Evolutionary conservation across 2,113 vertebrate genomes (phyloP), one percentile per base, ranked within the genome.

Genomic region (Gavialis gangeticus): DNA sequence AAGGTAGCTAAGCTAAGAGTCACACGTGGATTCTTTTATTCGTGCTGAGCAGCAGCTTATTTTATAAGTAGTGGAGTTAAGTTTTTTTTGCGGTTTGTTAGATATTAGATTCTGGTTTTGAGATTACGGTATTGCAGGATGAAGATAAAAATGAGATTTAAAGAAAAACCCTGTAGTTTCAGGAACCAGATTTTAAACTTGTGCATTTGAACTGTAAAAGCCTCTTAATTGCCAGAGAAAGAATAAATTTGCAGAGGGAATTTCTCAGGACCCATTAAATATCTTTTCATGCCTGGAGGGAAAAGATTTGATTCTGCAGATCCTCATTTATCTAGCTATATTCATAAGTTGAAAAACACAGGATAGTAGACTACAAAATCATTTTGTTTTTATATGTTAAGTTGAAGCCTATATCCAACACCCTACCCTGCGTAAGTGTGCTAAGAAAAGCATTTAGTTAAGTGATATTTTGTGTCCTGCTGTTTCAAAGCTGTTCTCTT

Each of bases 1-100:
- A 99, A 99, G 98, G 99, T 99, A 95, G 96, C 57, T 57, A 10
- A 59, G 12, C 1, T 46, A 46, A 46, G 46, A 46, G 16, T 24
- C 55, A n/a, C 37, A 75, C 28, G 4, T 82, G 56, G 57, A 30
- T 14, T 12, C 34, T 76, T 63, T 71, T 71, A 37, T 22, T 10
- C 67, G 19, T 71, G 34, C 63, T 11, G 34, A 59, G 12, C 17
- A 21, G 13, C 30, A 57, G 5, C 69, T 5, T 12, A 0, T 18
- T 84, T 27, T 0, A 1, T 37, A 73, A n/a, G 14, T 57, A 67
- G 60, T 3, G n/a, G 58, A 64, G 21, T 25, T 14, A 59, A 19
- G 54, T 66, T 46, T 46, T 46, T 46, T 71, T 13, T 37, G 14
- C 18, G 21, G 69, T 37, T 24, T 73, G 34, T 25, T 37, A 73